A percentile compares a stretch with the other conserved stretches of the same genome.
Evolutionary conservation across 2,113 vertebrate species (phyloP).

Genomic region (Baryphthengus martii): DNA sequence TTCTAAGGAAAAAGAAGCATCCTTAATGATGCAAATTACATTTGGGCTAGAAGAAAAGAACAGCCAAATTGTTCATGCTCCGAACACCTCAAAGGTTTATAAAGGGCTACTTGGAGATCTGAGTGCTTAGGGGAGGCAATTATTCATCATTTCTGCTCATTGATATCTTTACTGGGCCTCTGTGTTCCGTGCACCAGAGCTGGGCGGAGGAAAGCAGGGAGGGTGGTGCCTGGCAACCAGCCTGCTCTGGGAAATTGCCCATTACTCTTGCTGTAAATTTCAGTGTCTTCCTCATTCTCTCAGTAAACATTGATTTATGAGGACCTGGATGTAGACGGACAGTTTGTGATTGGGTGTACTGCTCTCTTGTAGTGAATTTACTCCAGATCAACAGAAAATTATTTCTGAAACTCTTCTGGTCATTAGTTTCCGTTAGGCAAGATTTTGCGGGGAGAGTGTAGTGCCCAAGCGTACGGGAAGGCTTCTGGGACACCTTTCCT

Average conservation of each 20-base stretch:
- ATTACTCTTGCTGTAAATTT: constrained; percentile 55
- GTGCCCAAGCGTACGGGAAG: not conserved
- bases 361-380: constrained; percentile 76
- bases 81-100: not conserved
- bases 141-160: constrained; percentile 2
- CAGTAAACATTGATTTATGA: constrained; percentile 81
- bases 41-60: not conserved
- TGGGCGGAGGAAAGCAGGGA: not conserved
- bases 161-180: not conserved
- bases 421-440: constrained; percentile 76
- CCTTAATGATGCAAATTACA: not conserved
- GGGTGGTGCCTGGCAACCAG: not conserved
- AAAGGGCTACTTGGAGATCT: not conserved
- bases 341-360: constrained; percentile 79
- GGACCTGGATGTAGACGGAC: constrained; percentile 74
- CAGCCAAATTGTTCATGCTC: not conserved
- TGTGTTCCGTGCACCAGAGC: not conserved
- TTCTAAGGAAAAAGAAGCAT: not conserved
- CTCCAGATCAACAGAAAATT: constrained; percentile 82
- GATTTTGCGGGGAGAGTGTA: not conserved
- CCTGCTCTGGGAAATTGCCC: constrained; percentile 56
- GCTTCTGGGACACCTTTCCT: not conserved
- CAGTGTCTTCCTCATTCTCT: constrained; percentile 60
- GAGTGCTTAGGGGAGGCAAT: not conserved
- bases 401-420: constrained; percentile 73